A percentile compares a stretch with the other conserved stretches of the same genome.
These are phyloP conservation scores for Neodiprion lecontei DNA, from an alignment of 1,140 invertebrate genomes.

Conservation along the genomic window DNA sequence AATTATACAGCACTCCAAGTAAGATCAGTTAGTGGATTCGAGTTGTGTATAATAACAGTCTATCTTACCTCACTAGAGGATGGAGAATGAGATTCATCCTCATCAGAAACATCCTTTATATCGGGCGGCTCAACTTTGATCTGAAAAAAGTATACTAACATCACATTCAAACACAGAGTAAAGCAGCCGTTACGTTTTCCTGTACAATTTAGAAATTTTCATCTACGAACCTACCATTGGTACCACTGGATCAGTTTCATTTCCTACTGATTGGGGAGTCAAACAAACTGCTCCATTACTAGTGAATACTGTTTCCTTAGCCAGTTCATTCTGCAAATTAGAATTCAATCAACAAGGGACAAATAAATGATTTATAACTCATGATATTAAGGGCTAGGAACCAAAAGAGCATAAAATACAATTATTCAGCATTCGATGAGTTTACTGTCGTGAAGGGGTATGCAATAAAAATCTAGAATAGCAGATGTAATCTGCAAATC, in stretches of 20 bases:
- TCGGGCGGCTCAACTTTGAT: conserved; percentile 48
- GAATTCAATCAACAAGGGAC: not conserved
- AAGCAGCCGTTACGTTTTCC: conserved; percentile 16
- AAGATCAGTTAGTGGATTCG: not conserved
- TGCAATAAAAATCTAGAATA: no score
- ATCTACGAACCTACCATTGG: conserved; percentile 1
- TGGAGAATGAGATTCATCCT: conserved; percentile 24
- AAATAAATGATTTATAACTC: not conserved
- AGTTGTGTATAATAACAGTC: not conserved
- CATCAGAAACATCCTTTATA: conserved; percentile 42
- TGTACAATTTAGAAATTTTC: conserved; percentile 10
- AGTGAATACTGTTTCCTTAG: conserved; percentile 22
- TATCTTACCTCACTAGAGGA: conserved; percentile 3
- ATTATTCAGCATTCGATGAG: no score
- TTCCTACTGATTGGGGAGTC: not conserved
- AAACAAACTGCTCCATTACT: not conserved
- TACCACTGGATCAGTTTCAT: not conserved
- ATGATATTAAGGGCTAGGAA: not conserved
- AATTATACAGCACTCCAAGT: not conserved
- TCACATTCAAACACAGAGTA: conserved; percentile 7
- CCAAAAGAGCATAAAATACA: no score
- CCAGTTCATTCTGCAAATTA: conserved; percentile 24
- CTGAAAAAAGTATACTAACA: conserved; percentile 28
- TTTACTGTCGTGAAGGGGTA: no score
- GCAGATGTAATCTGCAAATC: no score